Percentiles rank a stretch among this genome's conserved stretches.
Evolutionary conservation across 2,797 vertebrate genomes (phyloP).

Genomic region (Fratercula arctica): DNA sequence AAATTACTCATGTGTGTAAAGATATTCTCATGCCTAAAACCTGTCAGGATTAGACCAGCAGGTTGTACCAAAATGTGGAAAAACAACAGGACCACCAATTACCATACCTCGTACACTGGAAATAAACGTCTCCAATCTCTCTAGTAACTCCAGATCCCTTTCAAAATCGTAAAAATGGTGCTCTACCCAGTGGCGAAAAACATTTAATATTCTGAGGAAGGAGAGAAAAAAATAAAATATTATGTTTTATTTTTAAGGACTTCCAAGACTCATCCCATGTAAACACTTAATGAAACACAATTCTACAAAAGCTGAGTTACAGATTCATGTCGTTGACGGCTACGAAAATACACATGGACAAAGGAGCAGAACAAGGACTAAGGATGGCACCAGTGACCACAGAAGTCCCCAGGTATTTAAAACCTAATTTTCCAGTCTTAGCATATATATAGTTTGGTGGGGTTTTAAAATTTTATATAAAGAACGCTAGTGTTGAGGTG

Average conservation of each 20-base stretch:
- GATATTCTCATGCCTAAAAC: neutral
- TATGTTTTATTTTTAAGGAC: neutral
- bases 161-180: slow-evolving; percentile 99
- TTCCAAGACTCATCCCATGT: neutral
- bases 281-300: neutral
- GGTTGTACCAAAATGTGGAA: neutral
- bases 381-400: neutral
- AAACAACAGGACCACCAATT: neutral
- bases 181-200: slow-evolving; percentile 99
- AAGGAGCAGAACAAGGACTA: neutral
- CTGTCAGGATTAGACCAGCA: neutral
- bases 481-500: neutral
- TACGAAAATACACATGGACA: accelerated
- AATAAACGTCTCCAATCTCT: slow-evolving; percentile 92
- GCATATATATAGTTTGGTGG: neutral
- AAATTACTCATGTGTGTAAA: neutral
- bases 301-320: neutral
- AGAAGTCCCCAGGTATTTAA: neutral
- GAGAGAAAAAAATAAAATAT: neutral
- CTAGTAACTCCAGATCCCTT: slow-evolving; percentile 90
- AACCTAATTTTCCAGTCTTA: neutral
- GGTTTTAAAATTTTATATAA: neutral
- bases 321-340: neutral
- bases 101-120: slow-evolving; percentile 88
- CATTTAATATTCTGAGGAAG: slow-evolving; percentile 89